Conservation (phyloP, 2,888 invertebrate genomes). For the Sialis fuliginosa region DNA sequence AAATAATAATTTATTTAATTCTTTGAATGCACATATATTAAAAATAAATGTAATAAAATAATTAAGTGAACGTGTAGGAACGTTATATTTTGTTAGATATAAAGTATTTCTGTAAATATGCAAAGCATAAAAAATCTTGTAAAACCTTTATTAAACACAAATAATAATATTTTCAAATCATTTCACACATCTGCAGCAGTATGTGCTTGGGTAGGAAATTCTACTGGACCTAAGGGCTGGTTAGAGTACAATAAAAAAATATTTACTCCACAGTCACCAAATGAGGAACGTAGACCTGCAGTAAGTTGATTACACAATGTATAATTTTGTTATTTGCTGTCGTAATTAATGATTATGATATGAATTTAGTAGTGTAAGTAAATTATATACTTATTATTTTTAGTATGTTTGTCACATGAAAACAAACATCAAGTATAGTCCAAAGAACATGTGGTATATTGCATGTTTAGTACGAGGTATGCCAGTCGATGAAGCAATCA, state of each 20-base stretch:
- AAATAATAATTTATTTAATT: too few relatives aligned
- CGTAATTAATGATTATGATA: background rate
- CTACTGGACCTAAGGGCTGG: constrained; percentile 35
- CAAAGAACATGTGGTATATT: constrained; percentile 86
- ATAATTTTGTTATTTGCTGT: background rate
- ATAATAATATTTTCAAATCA: background rate
- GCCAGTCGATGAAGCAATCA: constrained; percentile 85
- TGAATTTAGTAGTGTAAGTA: background rate
- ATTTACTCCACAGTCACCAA: constrained; percentile 58
- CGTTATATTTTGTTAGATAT: too few relatives aligned
- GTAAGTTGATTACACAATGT: constrained; percentile 27
- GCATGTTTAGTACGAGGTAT: constrained; percentile 77
- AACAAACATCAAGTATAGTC: constrained; percentile 74
- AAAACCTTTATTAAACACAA: too few relatives aligned
- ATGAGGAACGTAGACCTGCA: constrained; percentile 63
- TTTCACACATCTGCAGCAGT: constrained; percentile 6
- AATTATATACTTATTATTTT: constrained; percentile 18
- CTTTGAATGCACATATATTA: too few relatives aligned
- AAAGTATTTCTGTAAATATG: too few relatives aligned
- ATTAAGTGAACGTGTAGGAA: too few relatives aligned
- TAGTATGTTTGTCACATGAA: constrained; percentile 81
- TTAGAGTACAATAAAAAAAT: constrained; percentile 51
- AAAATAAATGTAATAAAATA: too few relatives aligned
- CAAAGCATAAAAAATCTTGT: too few relatives aligned
- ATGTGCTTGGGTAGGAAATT: constrained; percentile 18